Evolutionary conservation across 1,140 invertebrate species (phyloP).

Genomic region (Solen grandis): DNA sequence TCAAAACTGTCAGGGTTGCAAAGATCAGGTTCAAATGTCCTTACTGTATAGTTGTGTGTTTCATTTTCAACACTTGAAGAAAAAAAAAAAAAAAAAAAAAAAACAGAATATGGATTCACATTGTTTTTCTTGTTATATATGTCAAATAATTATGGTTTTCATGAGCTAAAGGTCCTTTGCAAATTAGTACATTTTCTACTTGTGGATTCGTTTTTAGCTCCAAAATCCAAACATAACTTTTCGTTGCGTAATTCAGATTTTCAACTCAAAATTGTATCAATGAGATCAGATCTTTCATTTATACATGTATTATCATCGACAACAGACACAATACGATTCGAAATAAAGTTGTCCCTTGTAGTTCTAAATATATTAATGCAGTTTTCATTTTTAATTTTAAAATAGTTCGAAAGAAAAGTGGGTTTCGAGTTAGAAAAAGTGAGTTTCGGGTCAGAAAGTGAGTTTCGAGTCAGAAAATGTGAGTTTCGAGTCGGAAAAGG

Average conservation of each 20-base stretch:
- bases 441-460: too few species aligned
- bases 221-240: slow-evolving; percentile 44
- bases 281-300: slow-evolving; percentile 18
- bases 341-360: slow-evolving; percentile 25
- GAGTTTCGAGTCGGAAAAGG: too few species aligned
- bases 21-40: slow-evolving; percentile 42
- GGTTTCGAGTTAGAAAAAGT: too few species aligned
- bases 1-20: slow-evolving; percentile 41
- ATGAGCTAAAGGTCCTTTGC: slow-evolving; percentile 8
- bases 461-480: too few species aligned
- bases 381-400: not conserved
- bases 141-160: slow-evolving; percentile 16
- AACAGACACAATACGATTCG: not conserved
- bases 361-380: slow-evolving; percentile 4
- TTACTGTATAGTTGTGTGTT: slow-evolving; percentile 12
- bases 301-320: not conserved
- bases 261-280: slow-evolving; percentile 9
- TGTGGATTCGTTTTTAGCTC: slow-evolving; percentile 36
- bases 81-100: too few species aligned
- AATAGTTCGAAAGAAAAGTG: too few species aligned
- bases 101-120: slow-evolving; percentile 7
- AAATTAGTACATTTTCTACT: slow-evolving; percentile 47
- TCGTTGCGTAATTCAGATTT: not conserved
- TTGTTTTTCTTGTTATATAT: slow-evolving; percentile 19
- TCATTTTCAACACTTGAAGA: not conserved